Base-by-base conservation (phyloP, 2,113 vertebrate genomes). In the Lasiurus cinereus region DNA sequence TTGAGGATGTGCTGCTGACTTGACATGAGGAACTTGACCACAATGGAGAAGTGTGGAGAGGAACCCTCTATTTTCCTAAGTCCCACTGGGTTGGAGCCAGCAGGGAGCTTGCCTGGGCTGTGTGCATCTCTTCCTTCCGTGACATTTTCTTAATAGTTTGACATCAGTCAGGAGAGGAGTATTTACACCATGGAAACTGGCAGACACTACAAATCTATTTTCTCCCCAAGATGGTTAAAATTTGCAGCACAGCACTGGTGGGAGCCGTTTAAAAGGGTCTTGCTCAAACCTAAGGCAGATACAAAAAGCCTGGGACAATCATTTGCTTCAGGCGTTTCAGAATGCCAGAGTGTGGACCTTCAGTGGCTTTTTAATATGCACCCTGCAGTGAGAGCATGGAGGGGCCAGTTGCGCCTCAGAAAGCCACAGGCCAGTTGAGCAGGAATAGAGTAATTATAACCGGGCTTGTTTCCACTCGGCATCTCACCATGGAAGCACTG, bases 371-470 rank as follows among this genome's bases (percentile, higher is more conserved):
- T 3, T 22, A 31, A 16, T 22, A 27, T 2, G 15, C 76, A 13
- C 6, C 43, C 5, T 10, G 0, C 10, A 1, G 7, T 2, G 27
- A 87, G 64, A 43, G 39, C 16, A 0, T 0, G 14, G 78, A 16
- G 54, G 29, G 64, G 46, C 74, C 56, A 12, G 33, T 43, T 43
- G 18, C 10, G 22, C 84, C 67, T 83, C 11, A 48, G 24, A 33
- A 83, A 62, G 46, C 36, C 29, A 2, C 2, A 1, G 9, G 59
- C 50, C 18, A 36, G 6, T 27, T 8, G 13, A 59, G 27, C 48
- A 46, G 39, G 29, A 93, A 21, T 14, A 4, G 70, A 27, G 19
- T 62, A 5, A 29, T 64, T 6, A 9, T 11, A 1, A 14, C 36
- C 62, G 66, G 36, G 27, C 80, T 72, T 67, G 16, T 74, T 48